These are phyloP conservation scores for Tupaia tana DNA, from an alignment of 2,113 vertebrate genomes.

Conservation along the genomic window DNA sequence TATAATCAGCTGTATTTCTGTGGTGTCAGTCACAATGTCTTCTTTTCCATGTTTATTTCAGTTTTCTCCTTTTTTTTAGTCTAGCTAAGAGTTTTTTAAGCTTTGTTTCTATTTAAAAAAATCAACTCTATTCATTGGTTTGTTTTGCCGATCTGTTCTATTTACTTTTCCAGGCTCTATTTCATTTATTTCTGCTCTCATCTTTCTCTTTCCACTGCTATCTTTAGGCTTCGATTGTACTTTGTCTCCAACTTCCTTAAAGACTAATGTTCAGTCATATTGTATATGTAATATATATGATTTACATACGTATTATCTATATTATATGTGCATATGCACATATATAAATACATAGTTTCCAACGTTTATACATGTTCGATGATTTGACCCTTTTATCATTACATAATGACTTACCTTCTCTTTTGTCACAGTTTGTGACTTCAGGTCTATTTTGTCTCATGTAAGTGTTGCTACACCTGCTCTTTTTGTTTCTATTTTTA, in stretches of 20 bases:
- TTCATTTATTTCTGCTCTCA: neutral
- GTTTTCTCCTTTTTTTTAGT: neutral
- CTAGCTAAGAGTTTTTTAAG: neutral
- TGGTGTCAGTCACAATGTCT: neutral
- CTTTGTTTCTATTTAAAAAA: neutral
- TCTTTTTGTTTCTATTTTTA: neutral
- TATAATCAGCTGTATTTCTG: neutral
- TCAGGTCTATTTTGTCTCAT: neutral
- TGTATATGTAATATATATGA: too few species aligned
- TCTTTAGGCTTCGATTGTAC: neutral
- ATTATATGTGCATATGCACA: neutral
- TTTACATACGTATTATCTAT: too few species aligned
- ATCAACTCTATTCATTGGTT: neutral
- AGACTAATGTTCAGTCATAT: neutral
- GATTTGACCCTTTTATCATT: neutral
- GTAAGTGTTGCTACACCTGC: neutral
- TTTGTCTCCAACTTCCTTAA: neutral
- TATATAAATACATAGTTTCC: neutral
- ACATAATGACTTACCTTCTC: neutral
- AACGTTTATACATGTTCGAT: neutral
- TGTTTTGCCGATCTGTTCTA: neutral
- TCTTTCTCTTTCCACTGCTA: neutral
- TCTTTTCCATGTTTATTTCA: neutral
- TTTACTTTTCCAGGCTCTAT: neutral
- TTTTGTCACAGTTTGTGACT: neutral